Base-by-base conservation (phyloP, 2,888 invertebrate genomes). In the Meiosimyza decipiens region DNA sequence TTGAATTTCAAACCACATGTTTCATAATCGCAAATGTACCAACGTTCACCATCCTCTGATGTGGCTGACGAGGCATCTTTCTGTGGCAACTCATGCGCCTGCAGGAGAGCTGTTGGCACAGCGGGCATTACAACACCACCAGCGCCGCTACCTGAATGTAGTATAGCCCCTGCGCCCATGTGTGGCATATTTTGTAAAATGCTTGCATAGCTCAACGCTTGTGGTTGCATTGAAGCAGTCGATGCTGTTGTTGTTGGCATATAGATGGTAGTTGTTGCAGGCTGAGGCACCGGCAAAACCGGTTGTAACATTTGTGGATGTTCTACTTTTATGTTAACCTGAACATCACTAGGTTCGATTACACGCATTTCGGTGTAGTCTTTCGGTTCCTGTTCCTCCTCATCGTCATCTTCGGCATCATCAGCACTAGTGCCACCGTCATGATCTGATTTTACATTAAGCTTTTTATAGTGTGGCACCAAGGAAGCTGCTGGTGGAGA, bases 31-130 rank as follows among this genome's bases (percentile, higher is more conserved):
- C 84, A 84, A 55, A 83, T 78, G 51, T 84, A 84, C 84, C 84
- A 84, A 54, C 84, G 84, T 69, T 84, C 84, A 1, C 84, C 84
- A 59, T 84, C 84, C 13, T 84, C 84, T 5, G 84, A 84, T 13
- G 84, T 85, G 55, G 84, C 80, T 7, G 85, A 76, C 12, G 75
- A 68, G 13, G 84, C 83, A 55, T 85, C 83, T 76, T 85, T 84
- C n/a, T 75, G 63, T 28, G 69, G 73, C 74, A 75, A 70, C 15
- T 77, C 77, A 64, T 78, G 79, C 72, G 80, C 55, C 33, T 18
- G 70, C n/a, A 63, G 74, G n/a, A 57, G 71, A 5, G 51, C 40
- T 52, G 51, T 55, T 74, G 74, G n/a, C 66, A 69, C 22, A 70
- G 63, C 54, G 65, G 60, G 54, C 33, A 50, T 50, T 15, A 65